phyloP scores from a whole-genome alignment of 2,797 vertebrate genomes.

The Muraenolepis orangiensis region DNA sequence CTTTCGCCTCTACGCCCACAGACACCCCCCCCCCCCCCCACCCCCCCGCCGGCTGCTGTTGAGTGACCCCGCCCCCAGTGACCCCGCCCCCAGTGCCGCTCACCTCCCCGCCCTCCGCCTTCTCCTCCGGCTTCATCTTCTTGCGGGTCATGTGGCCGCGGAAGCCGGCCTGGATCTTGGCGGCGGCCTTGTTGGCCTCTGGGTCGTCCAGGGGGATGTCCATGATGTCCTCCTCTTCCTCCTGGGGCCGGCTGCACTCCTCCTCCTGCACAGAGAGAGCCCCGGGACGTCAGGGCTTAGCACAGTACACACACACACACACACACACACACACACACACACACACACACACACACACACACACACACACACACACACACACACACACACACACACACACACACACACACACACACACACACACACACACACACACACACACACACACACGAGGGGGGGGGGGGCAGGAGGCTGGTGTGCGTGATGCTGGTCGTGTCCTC shows the following conservation, averaged over 20 bases:
- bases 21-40: conserved; percentile 72
- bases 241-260: conserved; percentile 84
- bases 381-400: too few species aligned
- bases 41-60: conserved; percentile 67
- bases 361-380: too few species aligned
- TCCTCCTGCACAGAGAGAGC: conserved; percentile 68
- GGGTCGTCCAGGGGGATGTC: conserved; percentile 97
- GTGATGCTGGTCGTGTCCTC: not conserved
- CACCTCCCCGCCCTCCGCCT: conserved; percentile 86
- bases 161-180: conserved; percentile 98
- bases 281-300: not conserved
- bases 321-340: too few species aligned
- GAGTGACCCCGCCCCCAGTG: conserved; percentile 75
- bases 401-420: too few species aligned
- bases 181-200: conserved; percentile 92
- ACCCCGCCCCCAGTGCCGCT: conserved; percentile 81
- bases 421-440: too few species aligned
- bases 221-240: conserved; percentile 95
- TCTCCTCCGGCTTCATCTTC: conserved; percentile 96
- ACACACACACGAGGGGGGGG: too few species aligned
- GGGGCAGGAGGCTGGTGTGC: too few species aligned
- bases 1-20: conserved; percentile 58
- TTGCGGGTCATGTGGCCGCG: conserved; percentile 98
- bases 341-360: too few species aligned
- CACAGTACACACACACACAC: too few species aligned